A percentile compares a stretch with the other conserved stretches of the same genome.
phyloP scores from a whole-genome alignment of 1,140 invertebrate species.

The Lordiphosa clarofinis region DNA sequence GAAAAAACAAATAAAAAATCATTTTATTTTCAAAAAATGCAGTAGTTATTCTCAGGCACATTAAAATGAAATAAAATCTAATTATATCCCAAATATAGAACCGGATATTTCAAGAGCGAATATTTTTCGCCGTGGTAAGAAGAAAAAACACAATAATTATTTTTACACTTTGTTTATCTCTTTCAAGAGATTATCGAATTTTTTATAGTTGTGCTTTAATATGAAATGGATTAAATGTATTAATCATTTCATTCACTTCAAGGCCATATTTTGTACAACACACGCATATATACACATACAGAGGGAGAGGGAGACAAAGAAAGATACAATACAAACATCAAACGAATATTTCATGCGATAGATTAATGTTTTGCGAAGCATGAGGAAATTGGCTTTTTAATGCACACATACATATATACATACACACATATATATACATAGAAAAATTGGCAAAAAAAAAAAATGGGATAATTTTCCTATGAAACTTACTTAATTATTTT shows the following conservation, averaged over 20 bases:
- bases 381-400: conserved; percentile 1
- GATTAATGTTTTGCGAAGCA: not conserved
- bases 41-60: no score
- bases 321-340: conserved; percentile 9
- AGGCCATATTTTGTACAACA: conserved; percentile 6
- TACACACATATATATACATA: not conserved
- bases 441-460: conserved; percentile 11
- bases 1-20: no score
- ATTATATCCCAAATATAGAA: no score
- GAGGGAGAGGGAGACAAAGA: not conserved
- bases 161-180: no score
- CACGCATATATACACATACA: not conserved
- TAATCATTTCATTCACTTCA: not conserved
- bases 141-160: no score
- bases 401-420: not conserved
- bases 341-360: conserved; percentile 9
- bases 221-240: no score
- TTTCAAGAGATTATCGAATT: no score
- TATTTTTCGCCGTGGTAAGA: no score
- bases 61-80: no score
- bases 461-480: conserved; percentile 13
- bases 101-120: no score
- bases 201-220: no score
- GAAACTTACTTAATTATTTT: conserved; percentile 19
- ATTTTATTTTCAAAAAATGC: no score